Evolutionary conservation across 2,797 vertebrate species (phyloP), one percentile per base, ranked within the genome.

Genomic region (Cuculus canorus): DNA sequence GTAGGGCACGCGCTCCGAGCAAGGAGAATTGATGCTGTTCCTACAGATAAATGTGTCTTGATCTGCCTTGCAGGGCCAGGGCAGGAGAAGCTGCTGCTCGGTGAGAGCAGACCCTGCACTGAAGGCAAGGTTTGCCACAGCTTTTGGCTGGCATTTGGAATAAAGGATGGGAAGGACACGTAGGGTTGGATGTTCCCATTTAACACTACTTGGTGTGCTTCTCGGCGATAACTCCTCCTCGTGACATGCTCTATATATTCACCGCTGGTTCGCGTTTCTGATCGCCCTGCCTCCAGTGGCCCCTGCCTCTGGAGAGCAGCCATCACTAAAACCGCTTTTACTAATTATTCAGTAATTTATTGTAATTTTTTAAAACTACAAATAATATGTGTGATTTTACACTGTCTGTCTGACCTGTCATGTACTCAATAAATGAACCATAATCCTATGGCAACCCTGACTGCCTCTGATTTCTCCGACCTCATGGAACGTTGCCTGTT

Each of bases 301-400:
- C 73, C 33, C 52, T 69, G 19, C 53, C 75, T 63, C 76, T 50
- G 85, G 94, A 88, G 80, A 96, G 95, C 93, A 73, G 77, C 82
- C 73, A 45, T 78, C 87, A 92, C 92, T 88, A 89, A 94, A 88
- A 89, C 60, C 53, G 86, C 96, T 96, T 97, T 95, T 97, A 92
- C 95, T 96, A 97, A 97, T 95, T 93, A 88, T 92, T 92, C 92
- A 54, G 54, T 97, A 96, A 96, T 96, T 97, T 97, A 96, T 98
- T 97, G 92, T 97, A 85, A 86, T 89, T 96, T 97, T 97, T 96
- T 95, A 41, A 90, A 96, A 95, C 86, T 94, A 91, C 85, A 87
- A 95, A 86, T 97, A 79, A 90, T 95, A 90, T 94, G 87, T 93
- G 92, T 97, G 86, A 96, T 97, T 97, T 98, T 97, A 97, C 96